Evolutionary conservation across 2,797 vertebrate species (phyloP).

Genomic region (Danio tinwini): DNA sequence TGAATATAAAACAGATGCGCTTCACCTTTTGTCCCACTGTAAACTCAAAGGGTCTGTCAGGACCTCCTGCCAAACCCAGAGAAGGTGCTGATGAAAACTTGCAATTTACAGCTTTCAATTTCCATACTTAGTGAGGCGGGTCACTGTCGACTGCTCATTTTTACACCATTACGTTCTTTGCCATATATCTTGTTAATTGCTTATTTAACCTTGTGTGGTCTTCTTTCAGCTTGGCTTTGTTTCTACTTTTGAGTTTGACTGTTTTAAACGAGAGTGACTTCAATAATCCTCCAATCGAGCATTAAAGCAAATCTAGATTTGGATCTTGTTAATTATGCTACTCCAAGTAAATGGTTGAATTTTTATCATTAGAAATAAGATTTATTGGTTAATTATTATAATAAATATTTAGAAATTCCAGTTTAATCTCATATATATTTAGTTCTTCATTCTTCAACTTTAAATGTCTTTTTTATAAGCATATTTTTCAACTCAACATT

Average conservation of each 20-base stretch:
- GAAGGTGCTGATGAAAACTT: conserved; percentile 41
- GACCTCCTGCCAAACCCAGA: conserved; percentile 48
- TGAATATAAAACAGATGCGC: conserved; percentile 30
- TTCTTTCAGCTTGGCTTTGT: conserved; percentile 17
- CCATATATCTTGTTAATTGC: conserved; percentile 69
- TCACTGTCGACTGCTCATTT: conserved; percentile 58
- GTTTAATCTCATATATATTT: too few species aligned
- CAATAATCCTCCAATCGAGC: too few species aligned
- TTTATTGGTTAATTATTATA: too few species aligned
- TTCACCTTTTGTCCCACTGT: conserved; percentile 14
- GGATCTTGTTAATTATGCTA: too few species aligned
- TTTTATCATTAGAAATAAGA: too few species aligned
- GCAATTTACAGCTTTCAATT: conserved; percentile 70
- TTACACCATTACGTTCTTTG: conserved; percentile 51
- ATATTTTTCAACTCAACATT: too few species aligned
- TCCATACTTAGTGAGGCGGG: conserved; percentile 65
- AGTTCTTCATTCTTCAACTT: too few species aligned
- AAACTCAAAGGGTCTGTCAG: conserved; percentile 46
- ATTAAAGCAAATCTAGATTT: too few species aligned
- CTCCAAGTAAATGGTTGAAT: too few species aligned
- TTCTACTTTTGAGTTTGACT: conserved; percentile 13
- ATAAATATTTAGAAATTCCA: too few species aligned
- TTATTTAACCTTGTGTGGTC: conserved; percentile 62
- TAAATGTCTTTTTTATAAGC: too few species aligned
- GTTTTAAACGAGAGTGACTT: neutral